Conservation (phyloP, 2,113 vertebrate genomes). For the Leiothrix lutea region DNA sequence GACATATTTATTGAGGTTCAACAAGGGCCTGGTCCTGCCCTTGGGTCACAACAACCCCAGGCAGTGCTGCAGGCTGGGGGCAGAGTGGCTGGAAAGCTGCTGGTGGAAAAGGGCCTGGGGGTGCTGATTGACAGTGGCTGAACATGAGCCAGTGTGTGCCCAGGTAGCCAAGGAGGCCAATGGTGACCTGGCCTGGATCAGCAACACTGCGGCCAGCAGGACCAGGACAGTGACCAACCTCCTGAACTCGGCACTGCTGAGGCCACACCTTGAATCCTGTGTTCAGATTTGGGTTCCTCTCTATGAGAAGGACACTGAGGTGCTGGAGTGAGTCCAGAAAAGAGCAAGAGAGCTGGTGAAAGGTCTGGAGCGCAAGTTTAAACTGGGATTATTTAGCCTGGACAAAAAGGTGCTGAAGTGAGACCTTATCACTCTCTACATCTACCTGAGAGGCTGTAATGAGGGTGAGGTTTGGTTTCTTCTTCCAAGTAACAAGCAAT, state of each 20-base stretch:
- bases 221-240: accelerated
- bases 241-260: neutral
- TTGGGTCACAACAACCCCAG: neutral
- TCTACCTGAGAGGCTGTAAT: neutral
- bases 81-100: neutral
- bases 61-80: neutral
- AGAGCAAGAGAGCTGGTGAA: neutral
- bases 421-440: neutral
- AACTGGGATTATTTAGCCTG: neutral
- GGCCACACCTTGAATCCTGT: neutral
- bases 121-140: accelerated
- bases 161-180: neutral
- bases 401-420: neutral
- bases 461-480: neutral
- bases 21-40: neutral
- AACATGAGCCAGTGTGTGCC: neutral
- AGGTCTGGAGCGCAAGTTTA: neutral
- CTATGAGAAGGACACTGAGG: neutral
- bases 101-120: accelerated
- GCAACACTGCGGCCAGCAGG: neutral
- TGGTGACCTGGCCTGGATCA: neutral
- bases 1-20: neutral
- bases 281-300: neutral
- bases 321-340: neutral
- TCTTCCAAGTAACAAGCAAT: neutral